Base-by-base conservation (phyloP, 2,113 vertebrate genomes). In the Crypturellus undulatus region DNA sequence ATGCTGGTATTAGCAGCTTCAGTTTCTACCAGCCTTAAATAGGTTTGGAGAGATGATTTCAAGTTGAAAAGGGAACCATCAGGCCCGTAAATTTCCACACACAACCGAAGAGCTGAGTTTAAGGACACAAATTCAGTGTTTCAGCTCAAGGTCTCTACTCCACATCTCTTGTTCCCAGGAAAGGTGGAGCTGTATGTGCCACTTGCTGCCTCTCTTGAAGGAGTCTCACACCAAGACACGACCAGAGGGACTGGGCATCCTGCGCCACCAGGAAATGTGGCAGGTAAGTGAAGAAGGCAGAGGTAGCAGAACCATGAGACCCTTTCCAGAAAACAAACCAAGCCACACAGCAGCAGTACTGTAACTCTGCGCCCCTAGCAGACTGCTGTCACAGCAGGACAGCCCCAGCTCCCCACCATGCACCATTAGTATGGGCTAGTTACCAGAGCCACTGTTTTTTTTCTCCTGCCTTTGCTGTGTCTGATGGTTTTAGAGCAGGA, bases 351-450 rank as follows among this genome's bases (percentile, higher is more conserved):
- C 16, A 12, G 28, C 22, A 38, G 6, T 26, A n/a, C 34, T 45
- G 32, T 20, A 65, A 84, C 60, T 21, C 52, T 0, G 1, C 7
- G 51, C 6, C 21, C 42, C n/a, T 9, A 85, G 62, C 10, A 56
- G 67, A 40, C 9, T 1, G 1, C 0, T 0, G n/a, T 12, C 43
- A 58, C 10, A 0, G 62, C 72, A 77, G 20, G 26, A 70, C 17
- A 80, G 42, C 9, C 22, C 14, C 16, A 38, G n/a, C 40, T 59
- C 21, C 36, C 38, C 24, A 36, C 19, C 47, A 71, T 20, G 28
- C 40, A 80, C 11, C 26, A 9, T 16, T 40, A 38, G 26, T 34
- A 65, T 0, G 2, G 70, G 63, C 7, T 32, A 79, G 10, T 30
- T 79, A 59, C 40, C 7, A 49, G 8, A 84, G 42, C 3, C 1